Evolutionary conservation across 1,140 invertebrate species (phyloP).

Genomic region (Tachypleus tridentatus): DNA sequence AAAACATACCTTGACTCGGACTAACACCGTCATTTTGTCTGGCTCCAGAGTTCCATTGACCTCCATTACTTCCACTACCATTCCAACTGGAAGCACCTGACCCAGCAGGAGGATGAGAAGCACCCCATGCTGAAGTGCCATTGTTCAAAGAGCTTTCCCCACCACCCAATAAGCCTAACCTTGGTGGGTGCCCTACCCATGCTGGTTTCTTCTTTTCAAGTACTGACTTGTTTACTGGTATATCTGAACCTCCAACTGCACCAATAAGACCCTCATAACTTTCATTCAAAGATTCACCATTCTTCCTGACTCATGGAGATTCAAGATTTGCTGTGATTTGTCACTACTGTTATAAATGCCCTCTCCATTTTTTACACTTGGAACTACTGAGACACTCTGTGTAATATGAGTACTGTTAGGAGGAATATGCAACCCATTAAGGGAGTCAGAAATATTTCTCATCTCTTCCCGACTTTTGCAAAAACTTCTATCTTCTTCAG

Average conservation of each 20-base stretch:
- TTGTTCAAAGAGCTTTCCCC: constrained; percentile 64
- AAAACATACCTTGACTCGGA: too few species aligned
- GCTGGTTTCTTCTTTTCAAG: not conserved
- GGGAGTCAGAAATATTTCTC: too few species aligned
- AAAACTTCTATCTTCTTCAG: too few species aligned
- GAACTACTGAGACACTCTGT: too few species aligned
- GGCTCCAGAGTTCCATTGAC: not conserved
- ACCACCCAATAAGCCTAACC: constrained; percentile 53
- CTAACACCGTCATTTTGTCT: not conserved
- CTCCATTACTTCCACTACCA: not conserved
- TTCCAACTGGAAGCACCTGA: not conserved
- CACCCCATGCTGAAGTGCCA: constrained; percentile 35
- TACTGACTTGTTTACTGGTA: not conserved
- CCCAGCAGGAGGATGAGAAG: constrained; percentile 37
- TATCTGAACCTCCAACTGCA: constrained; percentile 4
- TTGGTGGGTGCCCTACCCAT: constrained; percentile 33
- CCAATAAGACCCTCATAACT: constrained; percentile 6
- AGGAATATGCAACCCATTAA: too few species aligned
- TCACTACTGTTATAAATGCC: too few species aligned
- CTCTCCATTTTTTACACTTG: too few species aligned
- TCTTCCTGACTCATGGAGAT: too few species aligned
- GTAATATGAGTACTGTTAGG: too few species aligned
- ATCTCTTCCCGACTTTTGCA: too few species aligned
- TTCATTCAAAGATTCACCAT: too few species aligned
- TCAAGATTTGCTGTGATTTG: too few species aligned